Base-by-base conservation (phyloP, 2,888 invertebrate species). In the Diaphora mendica region DNA sequence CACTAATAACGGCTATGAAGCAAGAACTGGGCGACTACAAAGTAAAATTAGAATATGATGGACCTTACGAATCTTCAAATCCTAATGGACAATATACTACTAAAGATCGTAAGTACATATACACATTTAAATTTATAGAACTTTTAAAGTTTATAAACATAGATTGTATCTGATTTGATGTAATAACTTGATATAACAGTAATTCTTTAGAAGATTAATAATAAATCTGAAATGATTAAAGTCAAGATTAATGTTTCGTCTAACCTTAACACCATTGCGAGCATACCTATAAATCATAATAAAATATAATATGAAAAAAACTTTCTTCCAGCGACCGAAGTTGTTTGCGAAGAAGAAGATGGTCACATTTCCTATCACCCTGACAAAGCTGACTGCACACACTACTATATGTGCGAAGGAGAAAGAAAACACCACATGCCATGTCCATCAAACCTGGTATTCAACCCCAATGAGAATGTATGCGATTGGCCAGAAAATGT, bases 401-500 rank as follows among this genome's bases (percentile, higher is more conserved):
- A 98, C 96, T 99, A 99, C 93, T 99, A 98, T 96, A 99, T 99
- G 99, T 99, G 99, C 90, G 99, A 99, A 94, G 99, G 99, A 51
- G 99, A 99, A 90, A 96, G 99, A 72, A 98, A 98, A 90, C 99
- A 99, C 90, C 99, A 99, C 95, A 99, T 99, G 99, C 99, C 99
- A 67, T 99, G 99, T 90, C 99, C 99, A 13, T 97, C 97, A 70
- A 98, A 99, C 93, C 96, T 99, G 77, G 99, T 99, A 23, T 99
- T 99, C 94, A 99, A 99, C 91, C 97, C 97, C 64, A 98, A 98
- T 86, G 98, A 99, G 89, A 99, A 98, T 89, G 99, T 99, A 17
- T 99, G 99, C 91, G 99, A 99, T 94, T 99, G 99, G 99, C 98
- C 99, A 0, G 99, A 99, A 89, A 99, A 99, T 88, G 99, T 99